These are phyloP conservation scores for Montifringilla adamsi DNA, from an alignment of 2,113 vertebrate species.

Conservation along the genomic window DNA sequence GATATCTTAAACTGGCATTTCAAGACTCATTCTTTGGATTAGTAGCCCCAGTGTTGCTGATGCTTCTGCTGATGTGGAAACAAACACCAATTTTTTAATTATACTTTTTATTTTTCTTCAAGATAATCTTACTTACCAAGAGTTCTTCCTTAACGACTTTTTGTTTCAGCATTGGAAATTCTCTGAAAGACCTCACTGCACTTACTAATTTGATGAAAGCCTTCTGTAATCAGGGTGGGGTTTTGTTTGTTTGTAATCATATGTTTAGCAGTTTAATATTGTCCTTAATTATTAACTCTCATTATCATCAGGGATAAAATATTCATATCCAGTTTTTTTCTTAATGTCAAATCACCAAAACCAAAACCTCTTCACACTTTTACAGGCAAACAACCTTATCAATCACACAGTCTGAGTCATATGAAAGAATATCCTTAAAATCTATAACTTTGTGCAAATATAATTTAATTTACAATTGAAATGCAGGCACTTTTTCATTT, in stretches of 20 bases:
- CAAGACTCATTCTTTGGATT: not conserved
- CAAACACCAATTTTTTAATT: not conserved
- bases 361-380: not conserved
- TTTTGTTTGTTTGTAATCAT: not conserved
- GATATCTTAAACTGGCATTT: not conserved
- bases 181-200: not conserved
- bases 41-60: accelerated
- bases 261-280: not conserved
- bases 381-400: not conserved
- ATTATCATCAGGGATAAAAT: not conserved
- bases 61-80: not conserved
- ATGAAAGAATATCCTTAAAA: not conserved
- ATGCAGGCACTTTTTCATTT: not conserved
- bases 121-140: not conserved
- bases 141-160: not conserved
- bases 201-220: not conserved
- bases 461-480: not conserved
- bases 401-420: not conserved
- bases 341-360: not conserved
- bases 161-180: not conserved
- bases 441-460: not conserved
- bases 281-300: not conserved
- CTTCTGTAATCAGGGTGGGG: not conserved
- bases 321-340: not conserved
- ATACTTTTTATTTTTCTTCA: not conserved